phyloP scores from a whole-genome alignment of 1,140 invertebrate genomes.

The Cherax destructor region DNA sequence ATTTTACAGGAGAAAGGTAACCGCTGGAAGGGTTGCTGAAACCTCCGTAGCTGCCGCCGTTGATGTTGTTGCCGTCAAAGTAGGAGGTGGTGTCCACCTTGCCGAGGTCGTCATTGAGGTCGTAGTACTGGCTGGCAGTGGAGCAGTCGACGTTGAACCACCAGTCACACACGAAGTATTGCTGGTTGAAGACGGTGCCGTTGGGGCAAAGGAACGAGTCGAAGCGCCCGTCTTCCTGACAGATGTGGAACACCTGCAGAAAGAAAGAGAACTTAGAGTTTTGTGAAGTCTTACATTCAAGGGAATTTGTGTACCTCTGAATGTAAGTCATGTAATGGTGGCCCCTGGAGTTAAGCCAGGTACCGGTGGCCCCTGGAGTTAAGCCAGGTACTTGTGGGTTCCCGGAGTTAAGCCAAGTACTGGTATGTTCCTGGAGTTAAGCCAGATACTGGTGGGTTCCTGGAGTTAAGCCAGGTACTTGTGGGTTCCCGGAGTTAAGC shows the following conservation, averaged over 20 bases:
- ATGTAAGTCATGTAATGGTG: too few relatives aligned
- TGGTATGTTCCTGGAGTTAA: too few relatives aligned
- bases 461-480: too few relatives aligned
- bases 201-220: slow-evolving; percentile 56
- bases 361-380: too few relatives aligned
- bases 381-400: too few relatives aligned
- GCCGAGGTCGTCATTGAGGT: slow-evolving; percentile 1
- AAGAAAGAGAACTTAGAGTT: not conserved
- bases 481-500: too few relatives aligned
- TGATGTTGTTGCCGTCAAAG: not conserved
- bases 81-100: not conserved
- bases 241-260: slow-evolving; percentile 22
- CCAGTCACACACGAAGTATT: slow-evolving; percentile 56
- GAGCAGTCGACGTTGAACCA: slow-evolving; percentile 61
- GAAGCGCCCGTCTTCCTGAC: not conserved
- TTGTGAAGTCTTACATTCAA: too few relatives aligned
- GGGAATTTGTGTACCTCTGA: too few relatives aligned
- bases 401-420: too few relatives aligned
- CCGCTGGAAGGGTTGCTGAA: not conserved
- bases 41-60: not conserved
- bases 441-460: too few relatives aligned
- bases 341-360: too few relatives aligned
- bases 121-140: slow-evolving; percentile 3
- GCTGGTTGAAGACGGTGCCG: slow-evolving; percentile 55
- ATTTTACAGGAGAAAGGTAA: not conserved